Percentiles rank a stretch among this genome's conserved stretches.
phyloP scores from a whole-genome alignment of 1,140 invertebrate genomes.

The Neodiprion fabricii region DNA sequence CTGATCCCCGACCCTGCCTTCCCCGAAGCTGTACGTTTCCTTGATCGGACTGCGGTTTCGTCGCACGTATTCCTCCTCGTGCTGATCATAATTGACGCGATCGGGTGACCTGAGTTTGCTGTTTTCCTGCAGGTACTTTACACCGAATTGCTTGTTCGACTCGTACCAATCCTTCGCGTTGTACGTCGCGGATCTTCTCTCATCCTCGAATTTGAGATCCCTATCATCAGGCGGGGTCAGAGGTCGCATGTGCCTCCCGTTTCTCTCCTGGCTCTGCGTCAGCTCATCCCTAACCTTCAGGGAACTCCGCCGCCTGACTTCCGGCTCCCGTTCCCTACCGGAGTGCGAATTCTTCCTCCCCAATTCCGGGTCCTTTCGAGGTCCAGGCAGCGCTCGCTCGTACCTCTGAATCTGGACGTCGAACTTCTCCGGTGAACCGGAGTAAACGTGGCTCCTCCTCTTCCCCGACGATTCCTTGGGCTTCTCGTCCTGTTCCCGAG shows the following conservation, averaged over 20 bases:
- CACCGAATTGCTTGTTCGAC: slow-evolving; percentile 42
- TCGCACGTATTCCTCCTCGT: neutral
- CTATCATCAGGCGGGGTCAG: slow-evolving; percentile 44
- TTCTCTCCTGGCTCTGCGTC: slow-evolving; percentile 18
- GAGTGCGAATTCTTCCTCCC: slow-evolving; percentile 30
- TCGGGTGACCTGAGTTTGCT: slow-evolving; percentile 26
- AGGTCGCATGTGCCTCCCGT: slow-evolving; percentile 42
- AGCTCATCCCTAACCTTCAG: slow-evolving; percentile 30
- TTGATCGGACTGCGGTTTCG: neutral
- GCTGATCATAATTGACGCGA: neutral
- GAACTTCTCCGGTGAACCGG: slow-evolving; percentile 36
- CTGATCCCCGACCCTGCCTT: neutral
- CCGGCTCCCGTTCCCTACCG: slow-evolving; percentile 32
- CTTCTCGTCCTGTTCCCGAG: slow-evolving; percentile 11
- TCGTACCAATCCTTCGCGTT: slow-evolving; percentile 46
- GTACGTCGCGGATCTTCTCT: slow-evolving; percentile 26
- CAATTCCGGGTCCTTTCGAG: slow-evolving; percentile 30
- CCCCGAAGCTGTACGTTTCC: neutral
- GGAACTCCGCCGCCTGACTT: slow-evolving; percentile 34
- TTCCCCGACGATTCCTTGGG: slow-evolving; percentile 25
- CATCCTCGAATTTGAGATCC: neutral
- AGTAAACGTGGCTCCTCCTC: slow-evolving; percentile 32
- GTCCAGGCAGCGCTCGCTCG: slow-evolving; percentile 31
- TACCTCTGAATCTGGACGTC: slow-evolving; percentile 41
- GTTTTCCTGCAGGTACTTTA: slow-evolving; percentile 38